Evolutionary conservation across 2,113 vertebrate species (phyloP).

Genomic region (Perca flavescens): DNA sequence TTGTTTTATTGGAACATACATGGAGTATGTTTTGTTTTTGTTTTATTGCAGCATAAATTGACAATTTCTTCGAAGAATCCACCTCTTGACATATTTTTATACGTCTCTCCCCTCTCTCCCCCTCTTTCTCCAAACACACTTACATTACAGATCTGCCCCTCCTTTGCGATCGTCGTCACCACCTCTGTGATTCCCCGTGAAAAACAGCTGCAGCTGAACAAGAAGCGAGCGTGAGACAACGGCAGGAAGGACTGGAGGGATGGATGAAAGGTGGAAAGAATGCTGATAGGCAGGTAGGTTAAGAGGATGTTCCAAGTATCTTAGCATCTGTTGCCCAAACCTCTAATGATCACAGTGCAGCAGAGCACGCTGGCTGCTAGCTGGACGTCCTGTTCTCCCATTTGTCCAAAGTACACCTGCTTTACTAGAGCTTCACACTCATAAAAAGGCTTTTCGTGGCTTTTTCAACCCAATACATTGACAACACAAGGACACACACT

Average conservation of each 20-base stretch:
- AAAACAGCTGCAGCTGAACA: slow-evolving; percentile 70
- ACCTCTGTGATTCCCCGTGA: slow-evolving; percentile 16
- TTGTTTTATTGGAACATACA: slow-evolving; percentile 45
- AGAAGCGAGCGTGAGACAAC: slow-evolving; percentile 42
- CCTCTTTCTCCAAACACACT: background rate
- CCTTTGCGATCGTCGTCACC: slow-evolving; percentile 10
- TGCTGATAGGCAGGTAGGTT: slow-evolving; percentile 66
- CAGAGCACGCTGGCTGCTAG: slow-evolving; percentile 28
- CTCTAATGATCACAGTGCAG: slow-evolving; percentile 47
- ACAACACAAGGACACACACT: slow-evolving; percentile 28
- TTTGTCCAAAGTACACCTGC: slow-evolving; percentile 78
- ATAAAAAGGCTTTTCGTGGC: slow-evolving; percentile 72
- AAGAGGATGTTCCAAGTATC: slow-evolving; percentile 59
- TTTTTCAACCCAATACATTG: slow-evolving; percentile 46
- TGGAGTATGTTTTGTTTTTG: slow-evolving; percentile 20
- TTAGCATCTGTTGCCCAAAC: slow-evolving; percentile 69
- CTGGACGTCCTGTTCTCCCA: slow-evolving; percentile 62
- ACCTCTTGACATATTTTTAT: background rate
- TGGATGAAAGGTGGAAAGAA: slow-evolving; percentile 58
- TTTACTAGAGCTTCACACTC: slow-evolving; percentile 73
- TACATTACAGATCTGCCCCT: slow-evolving; percentile 12
- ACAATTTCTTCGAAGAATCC: background rate
- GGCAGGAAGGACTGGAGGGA: slow-evolving; percentile 27
- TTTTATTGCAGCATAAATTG: background rate
- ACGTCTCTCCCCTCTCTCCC: background rate